Conservation (phyloP, 2,797 vertebrate species). For the Syngnathus rostellatus region DNA sequence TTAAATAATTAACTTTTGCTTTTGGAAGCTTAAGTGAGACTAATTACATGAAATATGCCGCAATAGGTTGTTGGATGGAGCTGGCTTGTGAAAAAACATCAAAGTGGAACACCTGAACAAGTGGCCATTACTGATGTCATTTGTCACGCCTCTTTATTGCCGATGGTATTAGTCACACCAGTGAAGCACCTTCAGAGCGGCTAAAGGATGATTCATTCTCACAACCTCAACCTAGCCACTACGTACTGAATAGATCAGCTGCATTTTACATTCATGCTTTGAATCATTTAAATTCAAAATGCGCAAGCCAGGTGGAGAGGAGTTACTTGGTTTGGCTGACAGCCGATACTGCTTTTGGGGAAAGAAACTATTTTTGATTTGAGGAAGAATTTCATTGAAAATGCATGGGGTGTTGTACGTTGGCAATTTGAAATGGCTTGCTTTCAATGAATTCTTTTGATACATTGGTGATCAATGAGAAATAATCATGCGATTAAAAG, state of each 20-base stretch:
- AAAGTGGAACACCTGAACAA: slow-evolving; percentile 9
- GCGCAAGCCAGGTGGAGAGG: slow-evolving; percentile 22
- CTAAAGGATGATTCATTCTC: neutral
- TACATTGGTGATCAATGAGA: no score
- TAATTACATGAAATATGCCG: slow-evolving; percentile 13
- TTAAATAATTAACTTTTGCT: slow-evolving; percentile 1
- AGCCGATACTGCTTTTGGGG: slow-evolving; percentile 3
- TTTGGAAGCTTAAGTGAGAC: slow-evolving; percentile 17
- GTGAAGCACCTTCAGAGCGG: neutral
- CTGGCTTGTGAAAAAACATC: neutral
- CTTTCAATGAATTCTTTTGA: no score
- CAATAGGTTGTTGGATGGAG: slow-evolving; percentile 2
- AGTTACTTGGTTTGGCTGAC: slow-evolving; percentile 39
- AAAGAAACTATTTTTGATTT: slow-evolving; percentile 28
- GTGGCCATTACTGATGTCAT: slow-evolving; percentile 15
- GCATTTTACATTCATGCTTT: neutral
- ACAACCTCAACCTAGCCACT: neutral
- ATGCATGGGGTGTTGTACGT: slow-evolving; percentile 1
- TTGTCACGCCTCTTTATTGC: slow-evolving; percentile 16
- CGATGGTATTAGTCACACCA: neutral
- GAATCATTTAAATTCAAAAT: neutral
- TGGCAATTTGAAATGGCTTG: no score
- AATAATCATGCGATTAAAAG: no score
- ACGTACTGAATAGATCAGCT: neutral
- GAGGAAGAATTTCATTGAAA: slow-evolving; percentile 28